Evolutionary conservation across 2,888 invertebrate genomes (phyloP).

Genomic region (Terebella lapidaria): DNA sequence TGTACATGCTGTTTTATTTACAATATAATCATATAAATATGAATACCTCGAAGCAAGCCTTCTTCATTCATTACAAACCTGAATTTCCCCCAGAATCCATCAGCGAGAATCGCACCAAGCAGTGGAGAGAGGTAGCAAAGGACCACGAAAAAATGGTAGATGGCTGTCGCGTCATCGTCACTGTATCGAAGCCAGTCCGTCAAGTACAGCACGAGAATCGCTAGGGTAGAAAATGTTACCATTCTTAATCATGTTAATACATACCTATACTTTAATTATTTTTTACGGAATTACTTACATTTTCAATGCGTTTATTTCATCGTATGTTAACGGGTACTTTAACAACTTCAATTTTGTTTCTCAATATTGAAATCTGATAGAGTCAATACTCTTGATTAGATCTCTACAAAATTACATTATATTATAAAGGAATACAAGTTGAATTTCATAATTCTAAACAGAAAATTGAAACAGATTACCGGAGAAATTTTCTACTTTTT

Average conservation of each 20-base stretch:
- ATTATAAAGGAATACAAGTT: neutral
- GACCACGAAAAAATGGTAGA: conserved; percentile 85
- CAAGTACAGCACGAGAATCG: conserved; percentile 86
- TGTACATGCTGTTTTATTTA: too few relatives aligned
- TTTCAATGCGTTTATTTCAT: too few relatives aligned
- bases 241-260: too few relatives aligned
- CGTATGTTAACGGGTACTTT: too few relatives aligned
- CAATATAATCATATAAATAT: too few relatives aligned
- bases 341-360: too few relatives aligned
- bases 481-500: too few relatives aligned
- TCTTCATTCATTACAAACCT: conserved; percentile 56
- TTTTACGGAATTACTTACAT: too few relatives aligned
- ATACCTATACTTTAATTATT: too few relatives aligned
- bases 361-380: too few relatives aligned
- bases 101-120: conserved; percentile 88
- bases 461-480: neutral
- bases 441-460: neutral
- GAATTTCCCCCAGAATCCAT: conserved; percentile 86
- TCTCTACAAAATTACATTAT: neutral
- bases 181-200: conserved; percentile 69
- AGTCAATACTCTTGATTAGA: too few relatives aligned
- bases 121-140: conserved; percentile 84
- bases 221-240: conserved; percentile 58
- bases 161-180: conserved; percentile 72
- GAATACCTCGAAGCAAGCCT: too few relatives aligned